These are phyloP conservation scores for Notoglanidium macrostoma DNA, from an alignment of 2,797 vertebrate species.

Conservation along the genomic window DNA sequence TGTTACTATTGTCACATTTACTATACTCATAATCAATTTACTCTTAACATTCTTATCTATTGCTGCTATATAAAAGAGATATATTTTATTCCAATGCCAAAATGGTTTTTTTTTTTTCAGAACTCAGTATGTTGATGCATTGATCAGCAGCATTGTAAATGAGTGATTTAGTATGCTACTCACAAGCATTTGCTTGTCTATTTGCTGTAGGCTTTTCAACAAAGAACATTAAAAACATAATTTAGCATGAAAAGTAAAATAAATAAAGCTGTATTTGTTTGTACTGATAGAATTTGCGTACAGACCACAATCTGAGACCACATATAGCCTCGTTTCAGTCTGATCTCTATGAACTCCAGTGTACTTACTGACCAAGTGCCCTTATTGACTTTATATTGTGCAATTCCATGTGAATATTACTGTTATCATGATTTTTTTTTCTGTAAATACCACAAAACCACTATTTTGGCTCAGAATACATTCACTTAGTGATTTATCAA, in stretches of 20 bases:
- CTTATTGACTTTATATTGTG: conserved; percentile 6
- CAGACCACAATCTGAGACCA: background rate
- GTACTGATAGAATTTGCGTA: conserved; percentile 1
- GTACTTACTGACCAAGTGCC: conserved; percentile 18
- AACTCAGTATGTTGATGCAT: conserved; percentile 39
- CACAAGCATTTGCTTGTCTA: background rate
- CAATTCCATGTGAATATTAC: background rate
- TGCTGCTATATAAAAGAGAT: conserved; percentile 71
- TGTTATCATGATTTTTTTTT: background rate
- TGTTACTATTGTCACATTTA: conserved; percentile 45
- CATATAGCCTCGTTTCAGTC: background rate
- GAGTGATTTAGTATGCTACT: conserved; percentile 10
- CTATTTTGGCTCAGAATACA: conserved; percentile 31
- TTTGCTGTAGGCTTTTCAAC: background rate
- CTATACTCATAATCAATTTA: conserved; percentile 36
- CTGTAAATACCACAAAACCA: conserved; percentile 40
- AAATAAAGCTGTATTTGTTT: conserved; percentile 27
- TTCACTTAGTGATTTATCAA: background rate
- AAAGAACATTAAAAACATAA: background rate
- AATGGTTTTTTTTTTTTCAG: conserved; percentile 47
- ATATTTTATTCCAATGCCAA: conserved; percentile 69
- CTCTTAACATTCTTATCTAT: conserved; percentile 55
- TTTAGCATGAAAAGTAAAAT: conserved; percentile 3
- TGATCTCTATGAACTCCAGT: background rate
- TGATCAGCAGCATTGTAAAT: conserved; percentile 16